A percentile compares a stretch with the other conserved stretches of the same genome.
These are phyloP conservation scores for Schrankia costaestrigalis DNA, from an alignment of 2,888 invertebrate genomes.

Conservation along the genomic window DNA sequence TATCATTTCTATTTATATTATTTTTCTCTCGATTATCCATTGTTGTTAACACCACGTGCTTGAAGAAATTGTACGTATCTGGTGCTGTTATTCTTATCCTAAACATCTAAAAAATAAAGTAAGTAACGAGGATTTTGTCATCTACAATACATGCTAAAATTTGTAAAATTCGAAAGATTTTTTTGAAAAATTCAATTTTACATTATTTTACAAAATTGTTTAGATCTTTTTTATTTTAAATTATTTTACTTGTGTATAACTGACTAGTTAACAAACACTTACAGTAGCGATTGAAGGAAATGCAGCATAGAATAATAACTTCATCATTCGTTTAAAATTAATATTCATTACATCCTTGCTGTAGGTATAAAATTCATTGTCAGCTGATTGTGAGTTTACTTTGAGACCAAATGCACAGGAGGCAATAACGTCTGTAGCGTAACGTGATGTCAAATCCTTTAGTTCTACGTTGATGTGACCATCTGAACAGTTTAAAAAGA, in stretches of 20 bases:
- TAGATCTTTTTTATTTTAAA: no score
- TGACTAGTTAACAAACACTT: no score
- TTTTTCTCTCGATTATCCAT: slow-evolving; percentile 66
- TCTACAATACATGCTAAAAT: no score
- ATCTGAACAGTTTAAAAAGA: slow-evolving; percentile 29
- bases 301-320: slow-evolving; percentile 25
- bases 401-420: slow-evolving; percentile 75
- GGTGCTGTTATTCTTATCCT: slow-evolving; percentile 49
- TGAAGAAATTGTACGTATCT: slow-evolving; percentile 54
- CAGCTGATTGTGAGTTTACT: slow-evolving; percentile 73
- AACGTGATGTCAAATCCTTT: slow-evolving; percentile 67
- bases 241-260: no score
- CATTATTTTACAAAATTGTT: no score
- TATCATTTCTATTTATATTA: slow-evolving; percentile 72
- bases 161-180: no score
- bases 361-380: slow-evolving; percentile 78
- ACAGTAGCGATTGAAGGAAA: no score
- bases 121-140: no score
- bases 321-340: slow-evolving; percentile 31
- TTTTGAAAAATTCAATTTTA: no score
- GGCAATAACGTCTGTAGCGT: slow-evolving; percentile 76
- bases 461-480: slow-evolving; percentile 52
- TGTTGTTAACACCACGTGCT: slow-evolving; percentile 53
- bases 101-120: slow-evolving; percentile 28
- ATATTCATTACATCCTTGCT: slow-evolving; percentile 64